phyloP scores from a whole-genome alignment of 2,888 invertebrate species.

The Chydorus sphaericus region DNA sequence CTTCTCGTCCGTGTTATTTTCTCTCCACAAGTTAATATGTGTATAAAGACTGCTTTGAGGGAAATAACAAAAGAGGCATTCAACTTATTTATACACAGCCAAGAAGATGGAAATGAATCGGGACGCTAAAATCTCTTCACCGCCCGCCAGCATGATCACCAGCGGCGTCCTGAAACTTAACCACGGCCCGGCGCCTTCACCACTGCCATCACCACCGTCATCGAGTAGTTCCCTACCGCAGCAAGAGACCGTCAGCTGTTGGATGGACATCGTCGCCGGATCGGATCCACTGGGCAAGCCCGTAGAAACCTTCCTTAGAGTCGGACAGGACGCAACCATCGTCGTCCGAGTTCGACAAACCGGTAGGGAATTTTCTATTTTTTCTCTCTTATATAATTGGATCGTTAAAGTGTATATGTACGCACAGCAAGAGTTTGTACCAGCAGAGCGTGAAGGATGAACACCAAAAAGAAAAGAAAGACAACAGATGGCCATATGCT shows the following conservation, averaged over 20 bases:
- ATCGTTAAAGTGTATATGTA: too few relatives aligned
- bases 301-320: conserved; percentile 19
- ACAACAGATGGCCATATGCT: conserved; percentile 38
- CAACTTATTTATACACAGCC: too few relatives aligned
- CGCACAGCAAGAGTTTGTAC: too few relatives aligned
- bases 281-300: conserved; percentile 19
- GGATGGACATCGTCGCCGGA: conserved; percentile 23
- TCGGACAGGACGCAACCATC: conserved; percentile 24
- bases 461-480: neutral
- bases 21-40: too few relatives aligned
- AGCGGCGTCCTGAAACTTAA: neutral
- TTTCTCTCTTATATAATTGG: neutral
- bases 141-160: neutral
- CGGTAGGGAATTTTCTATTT: conserved; percentile 6
- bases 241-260: conserved; percentile 18
- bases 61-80: too few relatives aligned
- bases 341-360: conserved; percentile 20
- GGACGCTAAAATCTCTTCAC: neutral
- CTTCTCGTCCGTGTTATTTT: too few relatives aligned
- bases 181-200: neutral
- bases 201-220: too few relatives aligned
- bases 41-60: too few relatives aligned
- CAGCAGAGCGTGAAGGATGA: neutral
- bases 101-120: conserved; percentile 9
- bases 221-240: too few relatives aligned